Conservation (phyloP, 2,888 invertebrate genomes). For the Scaptomyza cyrtandrae region DNA sequence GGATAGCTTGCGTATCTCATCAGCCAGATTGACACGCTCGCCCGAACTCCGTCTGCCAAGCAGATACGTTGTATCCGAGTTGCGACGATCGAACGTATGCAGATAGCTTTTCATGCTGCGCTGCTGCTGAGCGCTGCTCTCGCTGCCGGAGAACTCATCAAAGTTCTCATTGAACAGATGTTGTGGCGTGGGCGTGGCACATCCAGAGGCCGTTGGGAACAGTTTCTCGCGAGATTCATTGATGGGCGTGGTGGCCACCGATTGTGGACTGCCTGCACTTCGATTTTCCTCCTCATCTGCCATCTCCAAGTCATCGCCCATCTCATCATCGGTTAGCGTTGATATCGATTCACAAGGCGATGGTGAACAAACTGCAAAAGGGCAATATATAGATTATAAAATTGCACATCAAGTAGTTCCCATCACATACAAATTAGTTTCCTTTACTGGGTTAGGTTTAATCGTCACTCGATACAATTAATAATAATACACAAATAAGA, state of each 20-base stretch:
- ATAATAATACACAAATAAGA: conserved; percentile 24
- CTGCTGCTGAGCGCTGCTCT: conserved; percentile 67
- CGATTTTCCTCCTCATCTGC: conserved; percentile 60
- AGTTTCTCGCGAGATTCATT: conserved; percentile 83
- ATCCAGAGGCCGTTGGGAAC: conserved; percentile 69
- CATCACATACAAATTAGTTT: conserved; percentile 40
- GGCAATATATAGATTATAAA: conserved; percentile 13
- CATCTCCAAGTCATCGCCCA: conserved; percentile 33
- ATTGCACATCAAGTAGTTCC: not conserved
- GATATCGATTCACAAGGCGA: conserved; percentile 91
- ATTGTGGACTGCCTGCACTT: conserved; percentile 60
- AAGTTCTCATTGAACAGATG: conserved; percentile 74
- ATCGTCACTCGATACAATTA: too few species aligned
- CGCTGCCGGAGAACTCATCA: conserved; percentile 74
- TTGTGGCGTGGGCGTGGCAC: conserved; percentile 70
- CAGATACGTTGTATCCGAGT: conserved; percentile 91
- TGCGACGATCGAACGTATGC: conserved; percentile 88
- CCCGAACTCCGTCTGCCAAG: conserved; percentile 86
- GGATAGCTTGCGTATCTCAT: conserved; percentile 93
- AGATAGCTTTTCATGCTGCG: conserved; percentile 83
- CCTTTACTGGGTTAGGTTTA: conserved; percentile 15
- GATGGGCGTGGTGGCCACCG: conserved; percentile 77
- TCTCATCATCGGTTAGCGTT: conserved; percentile 88
- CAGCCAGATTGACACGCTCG: conserved; percentile 90
- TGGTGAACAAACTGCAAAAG: conserved; percentile 89